Evolutionary conservation across 1,140 invertebrate genomes (phyloP).

Genomic region (Daktulosphaira vitifoliae): DNA sequence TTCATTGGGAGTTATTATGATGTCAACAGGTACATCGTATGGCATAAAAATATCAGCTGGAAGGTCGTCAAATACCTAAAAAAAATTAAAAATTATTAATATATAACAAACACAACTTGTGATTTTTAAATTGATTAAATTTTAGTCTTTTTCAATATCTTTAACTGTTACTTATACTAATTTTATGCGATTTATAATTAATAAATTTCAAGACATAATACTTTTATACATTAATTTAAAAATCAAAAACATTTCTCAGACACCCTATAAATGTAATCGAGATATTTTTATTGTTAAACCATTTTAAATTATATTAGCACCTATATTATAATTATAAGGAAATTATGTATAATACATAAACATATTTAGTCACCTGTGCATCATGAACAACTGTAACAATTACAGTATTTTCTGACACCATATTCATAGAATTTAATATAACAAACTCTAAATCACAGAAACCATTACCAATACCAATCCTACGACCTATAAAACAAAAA

Average conservation of each 20-base stretch:
- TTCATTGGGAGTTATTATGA: constrained; percentile 72
- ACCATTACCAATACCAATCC: constrained; percentile 78
- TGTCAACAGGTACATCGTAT: constrained; percentile 72
- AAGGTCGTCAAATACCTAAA: constrained; percentile 59
- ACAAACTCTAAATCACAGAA: constrained; percentile 75
- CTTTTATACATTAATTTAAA: no score
- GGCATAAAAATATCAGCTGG: constrained; percentile 62
- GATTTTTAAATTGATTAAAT: no score
- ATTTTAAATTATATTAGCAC: no score
- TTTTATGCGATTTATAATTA: no score
- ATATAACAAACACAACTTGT: background rate
- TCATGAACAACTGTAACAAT: constrained; percentile 78
- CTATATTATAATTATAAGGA: no score
- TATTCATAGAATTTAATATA: constrained; percentile 64
- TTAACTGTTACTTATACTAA: no score
- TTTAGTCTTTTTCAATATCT: no score
- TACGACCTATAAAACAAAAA: constrained; percentile 44
- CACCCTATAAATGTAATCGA: no score
- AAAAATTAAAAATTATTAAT: constrained; percentile 36
- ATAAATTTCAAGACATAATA: no score
- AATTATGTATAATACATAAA: no score
- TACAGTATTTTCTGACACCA: constrained; percentile 58
- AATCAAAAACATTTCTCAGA: no score
- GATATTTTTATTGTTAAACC: no score
- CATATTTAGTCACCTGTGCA: constrained; percentile 64